A percentile compares a stretch with the other conserved stretches of the same genome.
These are phyloP conservation scores for Bombus ignitus DNA, from an alignment of 1,140 invertebrate genomes.

Conservation along the genomic window DNA sequence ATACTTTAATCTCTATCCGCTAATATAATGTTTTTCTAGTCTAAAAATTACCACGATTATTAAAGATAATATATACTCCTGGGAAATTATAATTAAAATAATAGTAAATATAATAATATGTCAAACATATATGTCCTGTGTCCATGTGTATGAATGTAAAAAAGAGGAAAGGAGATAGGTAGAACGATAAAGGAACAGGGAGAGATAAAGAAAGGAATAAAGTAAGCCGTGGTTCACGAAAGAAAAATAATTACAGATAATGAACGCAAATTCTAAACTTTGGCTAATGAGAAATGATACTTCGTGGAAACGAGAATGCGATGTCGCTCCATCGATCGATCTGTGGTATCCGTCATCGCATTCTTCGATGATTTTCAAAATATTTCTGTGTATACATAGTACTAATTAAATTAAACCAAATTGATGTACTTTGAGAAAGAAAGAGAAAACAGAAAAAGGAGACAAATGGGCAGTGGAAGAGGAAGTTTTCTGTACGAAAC, in stretches of 20 bases:
- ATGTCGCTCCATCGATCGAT: conserved; percentile 34
- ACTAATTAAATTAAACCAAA: conserved; percentile 44
- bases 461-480: conserved; percentile 43
- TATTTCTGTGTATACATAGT: conserved; percentile 47
- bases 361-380: conserved; percentile 59
- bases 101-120: conserved; percentile 68
- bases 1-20: conserved; percentile 79
- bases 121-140: conserved; percentile 64
- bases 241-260: conserved; percentile 61
- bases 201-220: conserved; percentile 28
- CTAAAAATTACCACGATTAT: conserved; percentile 80
- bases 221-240: conserved; percentile 34
- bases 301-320: conserved; percentile 63
- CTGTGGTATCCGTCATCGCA: conserved; percentile 29
- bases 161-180: conserved; percentile 42
- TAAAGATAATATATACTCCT: conserved; percentile 72
- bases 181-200: conserved; percentile 53
- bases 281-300: conserved; percentile 76
- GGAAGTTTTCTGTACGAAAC: conserved; percentile 31
- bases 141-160: conserved; percentile 47
- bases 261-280: conserved; percentile 77
- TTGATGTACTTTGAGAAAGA: neutral
- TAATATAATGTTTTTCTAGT: conserved; percentile 81
- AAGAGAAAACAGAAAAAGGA: conserved; percentile 23
- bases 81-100: conserved; percentile 74